phyloP scores from a whole-genome alignment of 2,797 vertebrate genomes.

The Leptodactylus fallax region DNA sequence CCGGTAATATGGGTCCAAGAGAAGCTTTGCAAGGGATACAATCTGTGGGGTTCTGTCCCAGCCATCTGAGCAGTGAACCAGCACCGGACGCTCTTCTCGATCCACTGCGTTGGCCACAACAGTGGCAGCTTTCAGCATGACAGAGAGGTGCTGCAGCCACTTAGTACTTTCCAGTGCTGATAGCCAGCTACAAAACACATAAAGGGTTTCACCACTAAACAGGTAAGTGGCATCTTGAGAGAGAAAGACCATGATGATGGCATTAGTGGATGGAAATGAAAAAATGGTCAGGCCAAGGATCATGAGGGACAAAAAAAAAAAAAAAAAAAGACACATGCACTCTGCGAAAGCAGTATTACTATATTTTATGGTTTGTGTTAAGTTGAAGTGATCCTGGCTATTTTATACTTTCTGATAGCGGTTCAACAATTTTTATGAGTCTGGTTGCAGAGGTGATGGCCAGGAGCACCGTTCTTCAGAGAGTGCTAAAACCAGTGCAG shows the following conservation, averaged over 20 bases:
- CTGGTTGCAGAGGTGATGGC: too few species aligned
- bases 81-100: constrained; percentile 91
- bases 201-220: constrained; percentile 54
- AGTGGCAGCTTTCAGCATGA: constrained; percentile 96
- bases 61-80: constrained; percentile 96
- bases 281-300: constrained; percentile 47
- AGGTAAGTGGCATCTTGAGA: constrained; percentile 58
- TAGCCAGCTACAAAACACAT: constrained; percentile 85
- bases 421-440: too few species aligned
- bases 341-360: too few species aligned
- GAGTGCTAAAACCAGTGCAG: too few species aligned
- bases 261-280: constrained; percentile 54
- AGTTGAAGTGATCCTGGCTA: too few species aligned
- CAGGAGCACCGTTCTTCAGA: too few species aligned
- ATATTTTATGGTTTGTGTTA: too few species aligned
- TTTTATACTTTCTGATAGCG: too few species aligned
- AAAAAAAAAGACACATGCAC: too few species aligned
- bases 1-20: constrained; percentile 96
- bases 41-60: constrained; percentile 99
- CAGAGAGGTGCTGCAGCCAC: constrained; percentile 97
- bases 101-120: constrained; percentile 92
- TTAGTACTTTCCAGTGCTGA: constrained; percentile 96
- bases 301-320: neutral
- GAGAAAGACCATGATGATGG: constrained; percentile 50
- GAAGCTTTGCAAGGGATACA: constrained; percentile 91